Percentiles rank a stretch among this genome's conserved stretches.
These are phyloP conservation scores for Ametastegia equiseti DNA, from an alignment of 2,888 invertebrate species.

Conservation along the genomic window DNA sequence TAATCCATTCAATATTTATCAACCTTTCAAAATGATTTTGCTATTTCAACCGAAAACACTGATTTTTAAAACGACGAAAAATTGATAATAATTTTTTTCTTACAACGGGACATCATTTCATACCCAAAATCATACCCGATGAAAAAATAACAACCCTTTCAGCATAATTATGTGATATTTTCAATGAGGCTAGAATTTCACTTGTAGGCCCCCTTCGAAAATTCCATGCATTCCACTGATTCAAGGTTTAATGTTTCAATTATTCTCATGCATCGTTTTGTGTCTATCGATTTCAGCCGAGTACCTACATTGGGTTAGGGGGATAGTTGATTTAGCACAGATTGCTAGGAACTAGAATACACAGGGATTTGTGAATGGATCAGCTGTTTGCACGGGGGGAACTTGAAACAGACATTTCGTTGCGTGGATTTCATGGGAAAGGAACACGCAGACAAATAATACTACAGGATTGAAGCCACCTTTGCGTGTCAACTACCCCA, in stretches of 20 bases:
- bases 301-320: not conserved
- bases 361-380: constrained; percentile 27
- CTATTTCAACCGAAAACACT: too few relatives aligned
- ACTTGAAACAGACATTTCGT: not conserved
- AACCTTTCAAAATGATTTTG: not conserved
- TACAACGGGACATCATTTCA: too few relatives aligned
- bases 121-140: too few relatives aligned
- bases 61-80: too few relatives aligned
- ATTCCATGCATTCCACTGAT: too few relatives aligned
- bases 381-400: constrained; percentile 11
- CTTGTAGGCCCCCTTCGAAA: too few relatives aligned
- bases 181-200: too few relatives aligned
- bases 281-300: not conserved
- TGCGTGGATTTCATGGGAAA: constrained; percentile 9
- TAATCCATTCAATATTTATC: not conserved
- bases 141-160: too few relatives aligned
- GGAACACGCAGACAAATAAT: constrained; percentile 30
- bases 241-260: too few relatives aligned
- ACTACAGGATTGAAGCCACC: not conserved
- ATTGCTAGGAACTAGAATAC: not conserved
- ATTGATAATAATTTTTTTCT: too few relatives aligned
- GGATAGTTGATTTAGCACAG: not conserved
- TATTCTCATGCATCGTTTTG: too few relatives aligned
- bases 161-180: too few relatives aligned
- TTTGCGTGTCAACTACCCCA: constrained; percentile 34